Evolutionary conservation across 2,113 vertebrate genomes (phyloP), one percentile per base, ranked within the genome.

Genomic region (Bambusicola thoracicus): DNA sequence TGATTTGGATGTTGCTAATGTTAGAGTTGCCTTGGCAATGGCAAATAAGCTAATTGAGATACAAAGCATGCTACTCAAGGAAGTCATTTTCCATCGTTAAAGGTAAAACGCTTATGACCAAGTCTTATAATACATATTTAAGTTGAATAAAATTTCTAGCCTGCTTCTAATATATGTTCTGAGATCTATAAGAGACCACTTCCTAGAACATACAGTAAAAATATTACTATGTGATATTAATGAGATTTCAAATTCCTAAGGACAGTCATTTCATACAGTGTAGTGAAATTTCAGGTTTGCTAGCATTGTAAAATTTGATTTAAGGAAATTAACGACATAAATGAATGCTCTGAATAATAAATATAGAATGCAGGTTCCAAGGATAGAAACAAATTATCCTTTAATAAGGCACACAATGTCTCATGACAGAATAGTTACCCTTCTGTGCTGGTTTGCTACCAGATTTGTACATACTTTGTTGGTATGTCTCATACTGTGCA

Each of bases 21-120:
- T 61, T 46, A 34, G 34, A 86, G 25, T 30, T 76, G 30, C 67
- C 51, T 74, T 40, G 62, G 32, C 43, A 77, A 41, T 74, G 38
- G 44, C 25, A 56, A 81, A 43, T 27, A 34, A 89, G 6, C n/a
- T 73, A 44, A 48, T 40, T 58, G 48, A 78, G 55, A 73, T 10
- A 66, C 3, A 18, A 73, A 58, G 3, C 0, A 3, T 27, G 44
- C 2, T 44, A 10, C 30, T 58, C 0, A 0, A 65, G 22, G 48
- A 75, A 68, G 32, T 46, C 41, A 36, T 73, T 40, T 80, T 63
- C 58, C 3, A 34, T 24, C 6, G 10, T 53, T 89, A 46, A 46
- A 72, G 34, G 34, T 32, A 58, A 76, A 90, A 86, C 12, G 25
- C 12, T 1, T 0, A 32, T 8, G 6, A 56, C 8, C 59, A 68